Base-by-base conservation (phyloP, 2,888 invertebrate genomes). In the Diloba caeruleocephala region DNA sequence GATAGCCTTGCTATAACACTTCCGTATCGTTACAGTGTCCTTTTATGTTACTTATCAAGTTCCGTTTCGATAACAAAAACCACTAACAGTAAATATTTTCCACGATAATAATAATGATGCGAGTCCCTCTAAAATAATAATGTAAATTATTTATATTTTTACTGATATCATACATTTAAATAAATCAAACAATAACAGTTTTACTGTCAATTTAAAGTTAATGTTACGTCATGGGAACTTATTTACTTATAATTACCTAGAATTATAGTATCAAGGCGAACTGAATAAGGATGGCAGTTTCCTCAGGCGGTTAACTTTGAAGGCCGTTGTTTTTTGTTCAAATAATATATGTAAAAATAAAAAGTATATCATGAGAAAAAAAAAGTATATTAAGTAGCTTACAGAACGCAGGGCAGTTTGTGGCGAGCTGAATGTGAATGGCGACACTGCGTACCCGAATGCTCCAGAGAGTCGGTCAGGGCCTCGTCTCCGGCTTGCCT, bases 1-100 rank as follows among this genome's bases (percentile, higher is more conserved):
- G 17, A n/a, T 9, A 13, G 23, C 48, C 31, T 34, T 14, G 25
- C 23, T 25, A n/a, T n/a, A n/a, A n/a, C 25, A 39, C 36, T 23
- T 29, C 15, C n/a, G 38, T 21, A 43, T 25, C 39, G 45, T 46
- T 34, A 21, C 19, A 3, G 19, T 26, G 37, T 19, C 14, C 23
- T 10, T 48, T 53, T 62, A 56, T 41, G 37, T 50, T 26, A 48
- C 54, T 62, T 62, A 63, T 74, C 66, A 62, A 63, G 69, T 69
- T 66, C 65, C 70, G 70, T 49, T 56, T 36, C 32, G 73, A 71
- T 72, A 72, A 65, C 59, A 21, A 21, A 36, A 71, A 58, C 59
- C 49, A 28, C 44, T 13, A 34, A 46, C 32, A 32, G n/a, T 23
- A 39, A 46, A 54, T 48, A 42, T 45, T 37, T 68, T 33, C 45